Conservation (phyloP, 1,140 invertebrate genomes). For the Drosophila orena region DNA sequence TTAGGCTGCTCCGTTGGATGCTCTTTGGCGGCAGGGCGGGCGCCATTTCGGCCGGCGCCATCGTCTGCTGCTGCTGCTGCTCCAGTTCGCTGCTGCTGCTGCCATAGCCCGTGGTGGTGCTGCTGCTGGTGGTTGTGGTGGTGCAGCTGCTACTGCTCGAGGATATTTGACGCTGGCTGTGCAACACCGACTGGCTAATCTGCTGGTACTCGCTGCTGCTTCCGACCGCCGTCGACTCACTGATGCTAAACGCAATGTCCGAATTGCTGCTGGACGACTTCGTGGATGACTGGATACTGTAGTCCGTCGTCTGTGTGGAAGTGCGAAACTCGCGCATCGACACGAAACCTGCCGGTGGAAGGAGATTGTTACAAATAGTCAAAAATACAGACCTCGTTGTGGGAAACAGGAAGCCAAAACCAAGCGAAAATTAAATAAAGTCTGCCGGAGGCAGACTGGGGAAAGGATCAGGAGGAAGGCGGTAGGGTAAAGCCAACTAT, state of each 20-base stretch:
- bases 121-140: slow-evolving; percentile 26
- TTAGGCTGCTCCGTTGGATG: slow-evolving; percentile 59
- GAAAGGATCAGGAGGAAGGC: too few relatives aligned
- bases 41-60: slow-evolving; percentile 78
- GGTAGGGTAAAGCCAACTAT: neutral
- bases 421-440: neutral
- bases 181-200: slow-evolving; percentile 49
- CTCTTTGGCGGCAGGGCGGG: slow-evolving; percentile 89
- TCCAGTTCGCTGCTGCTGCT: slow-evolving; percentile 45
- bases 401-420: neutral
- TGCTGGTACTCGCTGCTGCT: slow-evolving; percentile 50
- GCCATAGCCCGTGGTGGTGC: slow-evolving; percentile 27
- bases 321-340: slow-evolving; percentile 89
- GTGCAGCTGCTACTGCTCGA: slow-evolving; percentile 22
- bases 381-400: neutral
- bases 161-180: slow-evolving; percentile 19
- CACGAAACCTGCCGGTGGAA: slow-evolving; percentile 87
- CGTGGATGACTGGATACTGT: slow-evolving; percentile 61
- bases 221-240: slow-evolving; percentile 48
- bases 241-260: slow-evolving; percentile 64
- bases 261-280: slow-evolving; percentile 81
- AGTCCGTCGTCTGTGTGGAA: slow-evolving; percentile 86
- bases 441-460: neutral
- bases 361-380: neutral
- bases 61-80: slow-evolving; percentile 30